Percentiles rank a stretch among this genome's conserved stretches.
Evolutionary conservation across 1,140 invertebrate genomes (phyloP).

Genomic region (Aricia agestis): DNA sequence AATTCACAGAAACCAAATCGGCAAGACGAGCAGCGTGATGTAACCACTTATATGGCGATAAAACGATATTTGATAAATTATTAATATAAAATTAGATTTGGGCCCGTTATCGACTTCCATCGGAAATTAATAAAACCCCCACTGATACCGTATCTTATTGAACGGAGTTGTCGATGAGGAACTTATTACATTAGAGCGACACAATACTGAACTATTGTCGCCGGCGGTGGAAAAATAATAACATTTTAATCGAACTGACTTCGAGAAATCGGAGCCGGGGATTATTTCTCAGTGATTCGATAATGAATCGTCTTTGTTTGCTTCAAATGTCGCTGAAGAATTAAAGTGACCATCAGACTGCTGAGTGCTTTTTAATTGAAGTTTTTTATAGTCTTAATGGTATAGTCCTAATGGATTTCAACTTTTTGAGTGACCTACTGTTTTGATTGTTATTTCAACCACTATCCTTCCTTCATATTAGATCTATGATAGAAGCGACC

Average conservation of each 20-base stretch:
- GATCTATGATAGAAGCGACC: too few species aligned
- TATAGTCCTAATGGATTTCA: too few species aligned
- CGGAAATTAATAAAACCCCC: conserved; percentile 5
- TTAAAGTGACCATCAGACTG: neutral
- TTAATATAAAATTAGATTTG: too few species aligned
- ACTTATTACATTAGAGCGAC: conserved; percentile 12
- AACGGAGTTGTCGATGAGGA: neutral
- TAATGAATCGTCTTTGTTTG: neutral
- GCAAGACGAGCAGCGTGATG: too few species aligned
- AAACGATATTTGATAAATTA: too few species aligned
- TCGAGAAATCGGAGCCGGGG: neutral
- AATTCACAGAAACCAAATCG: too few species aligned
- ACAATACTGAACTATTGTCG: conserved; percentile 9
- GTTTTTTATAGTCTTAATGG: too few species aligned
- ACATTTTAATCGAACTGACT: conserved; percentile 20
- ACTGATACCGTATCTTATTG: conserved; percentile 10
- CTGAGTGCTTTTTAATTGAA: too few species aligned
- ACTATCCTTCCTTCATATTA: too few species aligned
- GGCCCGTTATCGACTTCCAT: neutral
- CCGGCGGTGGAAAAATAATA: conserved; percentile 33
- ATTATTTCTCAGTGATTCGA: neutral
- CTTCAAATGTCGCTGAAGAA: neutral
- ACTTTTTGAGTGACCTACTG: too few species aligned
- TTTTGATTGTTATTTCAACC: too few species aligned
- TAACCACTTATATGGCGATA: too few species aligned